Evolutionary conservation across 1,140 invertebrate species (phyloP), one percentile per base, ranked within the genome.

Genomic region (Macrocentrus cingulum): DNA sequence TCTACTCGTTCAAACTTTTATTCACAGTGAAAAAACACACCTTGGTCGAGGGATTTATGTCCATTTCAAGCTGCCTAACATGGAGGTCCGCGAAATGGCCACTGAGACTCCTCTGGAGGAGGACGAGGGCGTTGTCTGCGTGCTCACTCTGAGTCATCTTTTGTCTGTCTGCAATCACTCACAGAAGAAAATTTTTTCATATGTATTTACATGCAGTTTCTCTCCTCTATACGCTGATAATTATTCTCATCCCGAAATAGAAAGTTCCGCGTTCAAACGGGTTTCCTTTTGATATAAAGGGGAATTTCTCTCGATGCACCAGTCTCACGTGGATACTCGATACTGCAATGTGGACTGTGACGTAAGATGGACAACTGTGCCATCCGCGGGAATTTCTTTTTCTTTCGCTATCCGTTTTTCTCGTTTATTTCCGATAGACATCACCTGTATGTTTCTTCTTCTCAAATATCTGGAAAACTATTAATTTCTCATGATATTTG

Each of bases 61-160:
- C 15, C 9, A 45, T 9, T 57, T 60, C 66, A 62, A 71, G 65
- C 55, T 66, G 61, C 73, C 72, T 64, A 72, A 75, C 68, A 76
- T 73, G 74, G 72, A 62, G 19, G 36, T 32, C 58, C 59, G 53
- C 59, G n/a, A n/a, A n/a, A n/a, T n/a, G n/a, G n/a, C n/a, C n/a
- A n/a, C n/a, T n/a, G 11, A 36, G 15, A 19, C 37, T 39, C 41
- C 20, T 16, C 11, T 18, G 18, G 18, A 42, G 41, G 46, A 49
- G 23, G 23, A 49, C 34, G 25, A 49, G 29, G 46, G 46, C 25
- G 46, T 49, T 22, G n/a, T 25, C 18, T 23, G 41, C 15, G 4
- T n/a, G 20, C n/a, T 49, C 13, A 32, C 29, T 49, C 23, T 49
- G 29, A 49, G 46, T 49, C 46, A 49, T 49, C 9, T 13, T 46